phyloP scores from a whole-genome alignment of 2,797 vertebrate species.

The Tragopan temminckii region DNA sequence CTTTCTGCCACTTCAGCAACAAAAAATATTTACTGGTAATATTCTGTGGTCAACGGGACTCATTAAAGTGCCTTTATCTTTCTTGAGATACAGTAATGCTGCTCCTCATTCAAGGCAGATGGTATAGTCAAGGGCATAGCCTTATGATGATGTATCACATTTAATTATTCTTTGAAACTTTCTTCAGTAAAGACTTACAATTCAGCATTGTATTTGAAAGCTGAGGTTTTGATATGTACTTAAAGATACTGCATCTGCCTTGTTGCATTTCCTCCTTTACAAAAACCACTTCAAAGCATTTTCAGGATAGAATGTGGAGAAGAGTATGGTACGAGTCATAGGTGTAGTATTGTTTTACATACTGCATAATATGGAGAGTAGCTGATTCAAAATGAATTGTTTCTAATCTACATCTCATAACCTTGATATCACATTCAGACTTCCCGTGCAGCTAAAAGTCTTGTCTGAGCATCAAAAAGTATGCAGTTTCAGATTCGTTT shows the following conservation, averaged over 20 bases:
- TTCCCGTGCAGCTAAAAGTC: background rate
- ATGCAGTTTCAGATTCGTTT: background rate
- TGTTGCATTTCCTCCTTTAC: background rate
- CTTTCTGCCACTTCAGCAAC: background rate
- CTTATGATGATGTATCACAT: background rate
- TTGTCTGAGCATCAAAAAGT: background rate
- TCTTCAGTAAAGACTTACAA: background rate
- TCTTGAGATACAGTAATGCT: background rate
- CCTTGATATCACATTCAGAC: background rate
- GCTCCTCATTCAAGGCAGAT: background rate
- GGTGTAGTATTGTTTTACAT: background rate
- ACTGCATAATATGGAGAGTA: background rate
- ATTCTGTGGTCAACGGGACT: background rate
- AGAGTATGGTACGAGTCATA: background rate
- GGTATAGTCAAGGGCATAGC: background rate
- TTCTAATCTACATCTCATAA: background rate
- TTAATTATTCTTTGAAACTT: background rate
- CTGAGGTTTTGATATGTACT: background rate
- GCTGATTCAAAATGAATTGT: constrained; percentile 10
- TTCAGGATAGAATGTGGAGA: background rate
- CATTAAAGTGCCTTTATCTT: background rate
- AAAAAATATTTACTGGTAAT: background rate
- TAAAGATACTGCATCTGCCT: background rate
- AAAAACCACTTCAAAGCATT: background rate
- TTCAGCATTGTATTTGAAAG: background rate